phyloP scores from a whole-genome alignment of 2,113 vertebrate species.

The Coreoperca whiteheadi region DNA sequence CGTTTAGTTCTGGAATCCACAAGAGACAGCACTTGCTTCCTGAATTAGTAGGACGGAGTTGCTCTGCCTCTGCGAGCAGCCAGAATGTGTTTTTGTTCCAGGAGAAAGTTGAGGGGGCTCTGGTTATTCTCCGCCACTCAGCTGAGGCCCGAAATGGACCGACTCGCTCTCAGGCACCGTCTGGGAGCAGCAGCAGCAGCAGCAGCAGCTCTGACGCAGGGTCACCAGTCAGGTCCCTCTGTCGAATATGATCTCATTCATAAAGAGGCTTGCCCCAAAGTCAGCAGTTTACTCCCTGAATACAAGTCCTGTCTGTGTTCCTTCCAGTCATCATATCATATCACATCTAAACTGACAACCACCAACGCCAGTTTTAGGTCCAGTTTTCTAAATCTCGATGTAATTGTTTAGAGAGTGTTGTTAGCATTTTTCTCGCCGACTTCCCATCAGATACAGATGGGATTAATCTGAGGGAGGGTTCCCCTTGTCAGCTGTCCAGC shows the following conservation, averaged over 20 bases:
- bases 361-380: not conserved
- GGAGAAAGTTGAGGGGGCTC: conserved; percentile 42
- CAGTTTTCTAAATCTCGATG: conserved; percentile 17
- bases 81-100: conserved; percentile 62
- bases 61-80: conserved; percentile 36
- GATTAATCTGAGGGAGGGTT: conserved; percentile 69
- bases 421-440: conserved; percentile 27
- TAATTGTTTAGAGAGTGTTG: conserved; percentile 43
- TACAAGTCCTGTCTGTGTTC: conserved; percentile 12
- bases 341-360: conserved; percentile 6
- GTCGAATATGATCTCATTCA: conserved; percentile 46
- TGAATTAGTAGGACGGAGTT: conserved; percentile 51
- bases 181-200: conserved; percentile 27
- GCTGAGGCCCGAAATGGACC: conserved; percentile 58
- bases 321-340: conserved; percentile 10
- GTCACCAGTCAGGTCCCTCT: conserved; percentile 20
- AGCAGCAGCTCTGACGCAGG: conserved; percentile 2
- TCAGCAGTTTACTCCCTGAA: not conserved
- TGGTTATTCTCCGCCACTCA: conserved; percentile 60
- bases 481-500: conserved; percentile 68
- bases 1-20: conserved; percentile 1
- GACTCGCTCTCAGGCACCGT: conserved; percentile 17
- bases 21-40: conserved; percentile 44
- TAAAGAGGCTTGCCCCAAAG: conserved; percentile 13
- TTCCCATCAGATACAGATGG: conserved; percentile 40